These are phyloP conservation scores for Gymnocephalus cernua DNA, from an alignment of 2,113 vertebrate species.

Conservation along the genomic window DNA sequence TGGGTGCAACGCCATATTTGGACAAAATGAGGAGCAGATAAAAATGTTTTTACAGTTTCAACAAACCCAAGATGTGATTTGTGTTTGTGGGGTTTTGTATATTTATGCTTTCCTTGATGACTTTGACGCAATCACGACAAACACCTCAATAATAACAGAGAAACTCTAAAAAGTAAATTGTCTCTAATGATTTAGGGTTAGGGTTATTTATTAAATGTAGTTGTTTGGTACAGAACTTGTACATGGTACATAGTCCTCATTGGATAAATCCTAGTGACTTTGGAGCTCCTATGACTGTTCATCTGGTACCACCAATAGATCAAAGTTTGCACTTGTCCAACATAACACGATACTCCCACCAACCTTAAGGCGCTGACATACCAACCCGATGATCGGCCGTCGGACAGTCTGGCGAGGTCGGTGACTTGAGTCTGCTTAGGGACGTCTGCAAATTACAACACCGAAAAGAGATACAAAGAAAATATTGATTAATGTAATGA, in stretches of 20 bases:
- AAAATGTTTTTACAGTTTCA: background rate
- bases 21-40: background rate
- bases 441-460: too few relatives aligned
- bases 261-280: background rate
- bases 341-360: too few relatives aligned
- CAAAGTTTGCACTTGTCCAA: background rate
- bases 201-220: background rate
- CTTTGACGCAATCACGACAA: background rate
- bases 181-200: background rate
- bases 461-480: too few relatives aligned
- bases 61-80: background rate
- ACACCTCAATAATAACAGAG: background rate
- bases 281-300: background rate
- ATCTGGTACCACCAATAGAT: background rate
- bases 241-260: background rate
- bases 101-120: background rate
- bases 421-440: too few relatives aligned
- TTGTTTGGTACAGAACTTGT: too few relatives aligned
- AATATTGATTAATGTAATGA: too few relatives aligned
- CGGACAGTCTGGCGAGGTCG: too few relatives aligned
- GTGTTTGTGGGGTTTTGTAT: background rate
- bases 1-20: slow-evolving; percentile 50
- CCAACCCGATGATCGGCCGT: too few relatives aligned
- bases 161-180: background rate
- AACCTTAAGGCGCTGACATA: too few relatives aligned